phyloP scores from a whole-genome alignment of 2,888 invertebrate species.

The Lordiphosa fenestrarum region DNA sequence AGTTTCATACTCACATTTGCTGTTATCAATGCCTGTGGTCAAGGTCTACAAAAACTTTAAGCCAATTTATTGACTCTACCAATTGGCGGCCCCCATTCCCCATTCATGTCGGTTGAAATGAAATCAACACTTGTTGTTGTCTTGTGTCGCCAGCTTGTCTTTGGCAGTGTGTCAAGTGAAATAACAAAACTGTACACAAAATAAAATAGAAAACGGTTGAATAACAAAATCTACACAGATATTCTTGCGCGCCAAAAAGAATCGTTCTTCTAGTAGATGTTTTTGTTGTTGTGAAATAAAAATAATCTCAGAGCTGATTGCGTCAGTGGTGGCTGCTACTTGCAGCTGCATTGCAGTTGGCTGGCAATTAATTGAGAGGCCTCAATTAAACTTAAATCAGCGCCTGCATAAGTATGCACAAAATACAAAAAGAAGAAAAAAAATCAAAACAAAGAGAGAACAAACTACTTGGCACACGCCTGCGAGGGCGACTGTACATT shows the following conservation, averaged over 20 bases:
- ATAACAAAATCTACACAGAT: slow-evolving; percentile 46
- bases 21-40: slow-evolving; percentile 3
- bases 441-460: slow-evolving; percentile 25
- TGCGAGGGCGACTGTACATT: slow-evolving; percentile 56
- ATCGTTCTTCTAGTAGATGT: slow-evolving; percentile 17
- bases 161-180: slow-evolving; percentile 36
- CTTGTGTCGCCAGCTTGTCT: slow-evolving; percentile 44
- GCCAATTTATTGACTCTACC: neutral
- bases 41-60: neutral
- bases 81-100: neutral
- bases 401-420: slow-evolving; percentile 23
- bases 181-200: slow-evolving; percentile 27
- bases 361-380: slow-evolving; percentile 58
- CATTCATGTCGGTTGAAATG: slow-evolving; percentile 8
- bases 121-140: slow-evolving; percentile 12
- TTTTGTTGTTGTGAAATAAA: neutral
- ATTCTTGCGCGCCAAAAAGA: slow-evolving; percentile 52
- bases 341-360: slow-evolving; percentile 29
- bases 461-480: slow-evolving; percentile 55
- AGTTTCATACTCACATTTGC: slow-evolving; percentile 34
- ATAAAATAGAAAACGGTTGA: slow-evolving; percentile 40
- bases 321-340: slow-evolving; percentile 36
- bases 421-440: slow-evolving; percentile 12
- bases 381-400: slow-evolving; percentile 66
- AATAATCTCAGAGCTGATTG: slow-evolving; percentile 29